A percentile compares a stretch with the other conserved stretches of the same genome.
Conservation (phyloP, 2,113 vertebrate genomes). For the Vombatus ursinus region DNA sequence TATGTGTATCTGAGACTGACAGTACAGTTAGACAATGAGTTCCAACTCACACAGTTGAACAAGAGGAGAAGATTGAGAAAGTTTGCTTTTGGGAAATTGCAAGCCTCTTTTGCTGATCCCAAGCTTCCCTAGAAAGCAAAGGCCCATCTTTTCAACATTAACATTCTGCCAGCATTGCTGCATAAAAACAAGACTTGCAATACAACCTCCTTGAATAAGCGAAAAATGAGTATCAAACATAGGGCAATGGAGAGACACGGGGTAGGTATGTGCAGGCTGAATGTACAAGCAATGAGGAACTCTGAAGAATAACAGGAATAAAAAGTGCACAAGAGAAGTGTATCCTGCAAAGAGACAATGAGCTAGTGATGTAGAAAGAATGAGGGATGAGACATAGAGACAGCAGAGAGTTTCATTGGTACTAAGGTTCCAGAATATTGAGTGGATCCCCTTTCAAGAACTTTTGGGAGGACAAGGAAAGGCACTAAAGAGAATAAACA, state of each 20-base stretch:
- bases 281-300: neutral
- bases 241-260: neutral
- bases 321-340: neutral
- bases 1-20: too few relatives aligned
- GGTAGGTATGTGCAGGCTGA: neutral
- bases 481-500: too few relatives aligned
- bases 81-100: neutral
- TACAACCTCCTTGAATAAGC: neutral
- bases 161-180: neutral
- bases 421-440: neutral
- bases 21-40: neutral
- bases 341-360: neutral
- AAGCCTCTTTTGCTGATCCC: neutral
- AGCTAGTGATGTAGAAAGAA: neutral
- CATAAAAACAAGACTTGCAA: neutral
- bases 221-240: neutral
- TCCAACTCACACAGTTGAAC: neutral
- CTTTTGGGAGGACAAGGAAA: neutral
- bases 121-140: neutral
- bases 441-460: neutral
- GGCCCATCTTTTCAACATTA: neutral
- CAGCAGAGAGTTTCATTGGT: neutral
- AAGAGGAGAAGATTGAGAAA: neutral
- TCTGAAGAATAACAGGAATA: neutral
- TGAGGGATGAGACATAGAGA: neutral